A percentile compares a stretch with the other conserved stretches of the same genome.
These are phyloP conservation scores for Lepidochitona cinerea DNA, from an alignment of 2,888 invertebrate species.

Conservation along the genomic window DNA sequence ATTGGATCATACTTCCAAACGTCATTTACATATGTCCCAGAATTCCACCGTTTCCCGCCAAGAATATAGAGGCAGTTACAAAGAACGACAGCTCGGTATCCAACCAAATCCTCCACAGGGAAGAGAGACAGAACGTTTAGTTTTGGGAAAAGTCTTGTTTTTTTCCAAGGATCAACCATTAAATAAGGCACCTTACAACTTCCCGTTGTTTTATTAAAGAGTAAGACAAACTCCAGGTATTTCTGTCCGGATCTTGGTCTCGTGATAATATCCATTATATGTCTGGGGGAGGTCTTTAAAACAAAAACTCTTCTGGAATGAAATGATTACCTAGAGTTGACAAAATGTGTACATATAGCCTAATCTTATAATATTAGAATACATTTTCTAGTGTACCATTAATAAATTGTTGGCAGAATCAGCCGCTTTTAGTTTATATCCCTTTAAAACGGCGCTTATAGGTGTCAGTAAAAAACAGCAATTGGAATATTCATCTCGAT, in stretches of 20 bases:
- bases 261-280: background rate
- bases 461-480: no score
- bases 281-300: no score
- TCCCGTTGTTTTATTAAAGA: conserved; percentile 56
- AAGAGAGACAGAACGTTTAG: conserved; percentile 43
- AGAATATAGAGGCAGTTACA: conserved; percentile 51
- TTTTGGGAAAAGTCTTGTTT: conserved; percentile 48
- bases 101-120: conserved; percentile 48
- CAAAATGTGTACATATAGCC: no score
- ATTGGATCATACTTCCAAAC: conserved; percentile 52
- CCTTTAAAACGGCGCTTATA: no score
- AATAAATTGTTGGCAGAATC: no score
- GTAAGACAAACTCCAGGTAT: conserved; percentile 45
- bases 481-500: no score
- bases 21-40: conserved; percentile 37
- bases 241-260: conserved; percentile 1
- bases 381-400: no score
- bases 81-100: conserved; percentile 49
- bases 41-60: conserved; percentile 55
- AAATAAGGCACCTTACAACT: conserved; percentile 54
- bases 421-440: no score
- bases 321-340: no score
- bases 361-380: no score
- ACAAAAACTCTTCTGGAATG: no score
- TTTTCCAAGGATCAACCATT: conserved; percentile 51